Evolutionary conservation across 2,888 invertebrate species (phyloP).

Genomic region (Cephus rjabovi): DNA sequence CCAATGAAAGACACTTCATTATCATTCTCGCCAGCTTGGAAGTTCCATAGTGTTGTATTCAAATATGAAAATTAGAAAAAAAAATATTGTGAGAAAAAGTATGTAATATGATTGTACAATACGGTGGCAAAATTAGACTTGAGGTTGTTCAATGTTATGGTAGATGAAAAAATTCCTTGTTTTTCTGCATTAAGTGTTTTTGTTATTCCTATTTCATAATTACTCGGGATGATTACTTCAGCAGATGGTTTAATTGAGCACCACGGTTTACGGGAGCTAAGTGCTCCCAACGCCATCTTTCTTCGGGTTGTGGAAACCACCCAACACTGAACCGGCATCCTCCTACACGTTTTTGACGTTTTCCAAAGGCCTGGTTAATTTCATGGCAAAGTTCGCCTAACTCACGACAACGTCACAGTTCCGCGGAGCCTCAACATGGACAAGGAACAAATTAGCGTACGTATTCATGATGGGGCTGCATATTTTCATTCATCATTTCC

Average conservation of each 20-base stretch:
- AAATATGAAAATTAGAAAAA: neutral
- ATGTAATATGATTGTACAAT: neutral
- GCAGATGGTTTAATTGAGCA: neutral
- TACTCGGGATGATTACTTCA: neutral
- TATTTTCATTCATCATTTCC: neutral
- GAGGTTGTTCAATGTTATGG: neutral
- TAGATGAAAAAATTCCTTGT: neutral
- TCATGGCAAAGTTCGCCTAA: neutral
- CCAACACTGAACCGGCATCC: neutral
- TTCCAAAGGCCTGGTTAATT: neutral
- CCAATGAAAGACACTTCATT: neutral
- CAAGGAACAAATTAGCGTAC: neutral
- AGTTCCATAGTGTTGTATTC: neutral
- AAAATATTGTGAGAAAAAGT: neutral
- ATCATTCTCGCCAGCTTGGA: neutral
- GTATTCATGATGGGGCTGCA: neutral
- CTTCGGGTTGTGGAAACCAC: slow-evolving; percentile 14
- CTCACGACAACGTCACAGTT: neutral
- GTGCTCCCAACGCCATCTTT: slow-evolving; percentile 17
- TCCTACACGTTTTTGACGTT: slow-evolving; percentile 4
- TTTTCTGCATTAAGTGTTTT: neutral
- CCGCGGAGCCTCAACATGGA: neutral
- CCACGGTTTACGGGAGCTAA: neutral
- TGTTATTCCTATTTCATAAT: neutral
- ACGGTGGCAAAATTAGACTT: neutral